Base-by-base conservation (phyloP, 2,797 vertebrate species). In the Alca torda region DNA sequence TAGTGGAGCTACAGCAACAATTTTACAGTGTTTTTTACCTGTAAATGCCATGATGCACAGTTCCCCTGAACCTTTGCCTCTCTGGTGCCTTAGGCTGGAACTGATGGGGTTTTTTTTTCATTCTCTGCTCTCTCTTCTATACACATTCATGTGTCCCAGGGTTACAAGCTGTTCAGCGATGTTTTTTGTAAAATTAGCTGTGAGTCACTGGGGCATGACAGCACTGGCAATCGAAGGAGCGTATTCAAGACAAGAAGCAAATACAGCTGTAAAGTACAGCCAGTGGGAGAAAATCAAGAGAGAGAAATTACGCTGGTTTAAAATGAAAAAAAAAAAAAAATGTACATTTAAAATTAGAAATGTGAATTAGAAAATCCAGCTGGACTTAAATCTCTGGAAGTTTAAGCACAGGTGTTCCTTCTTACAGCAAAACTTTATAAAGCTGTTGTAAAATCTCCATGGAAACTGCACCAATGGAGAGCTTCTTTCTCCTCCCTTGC, bases 171-270 rank as follows among this genome's bases (percentile, higher is more conserved):
- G 15, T 45, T 75, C 77, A 33, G 51, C 1, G 4, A 67, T 50
- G 19, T 2, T 86, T 91, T 84, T 65, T 82, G 84, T 56, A 46
- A 87, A 96, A 93, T 90, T 88, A 95, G 41, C 85, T 89, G 63
- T 86, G 93, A 96, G 83, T 82, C 88, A 94, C n/a, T 50, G 70
- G 86, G 78, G 43, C 81, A 92, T 21, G 74, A 59, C 77, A 92
- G 75, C 41, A 28, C 56, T 74, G 48, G 63, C 74, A 90, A 60
- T 53, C 1, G 5, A 87, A 79, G 46, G 50, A 85, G n/a, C 4
- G 9, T 30, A 43, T 61, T 92, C 81, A 91, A 60, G 57, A 77
- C 33, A 89, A 83, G 77, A 92, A 89, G 46, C 31, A 95, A 96
- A 94, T 59, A 54, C 79, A 88, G 89, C 73, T 90, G 75, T 50